Evolutionary conservation across 1,140 invertebrate species (phyloP).

Genomic region (Papilio helenus): DNA sequence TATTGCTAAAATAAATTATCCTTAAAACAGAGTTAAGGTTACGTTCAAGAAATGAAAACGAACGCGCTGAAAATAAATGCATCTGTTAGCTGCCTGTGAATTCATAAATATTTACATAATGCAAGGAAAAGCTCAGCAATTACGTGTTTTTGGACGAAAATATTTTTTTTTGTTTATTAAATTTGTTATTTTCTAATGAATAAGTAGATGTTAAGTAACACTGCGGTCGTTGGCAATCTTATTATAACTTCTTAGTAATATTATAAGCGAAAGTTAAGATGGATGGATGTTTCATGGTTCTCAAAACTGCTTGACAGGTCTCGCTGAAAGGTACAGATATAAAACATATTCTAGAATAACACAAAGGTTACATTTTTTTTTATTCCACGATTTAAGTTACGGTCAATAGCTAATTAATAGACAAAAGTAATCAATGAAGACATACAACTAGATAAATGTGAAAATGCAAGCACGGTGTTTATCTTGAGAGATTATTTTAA

Average conservation of each 20-base stretch:
- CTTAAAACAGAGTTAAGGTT: background rate
- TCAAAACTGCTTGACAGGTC: no score
- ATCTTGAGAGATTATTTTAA: background rate
- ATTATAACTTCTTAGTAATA: no score
- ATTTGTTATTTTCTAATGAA: background rate
- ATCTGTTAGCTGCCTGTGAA: background rate
- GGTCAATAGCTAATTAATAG: no score
- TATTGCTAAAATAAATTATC: background rate
- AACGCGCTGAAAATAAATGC: constrained; percentile 16
- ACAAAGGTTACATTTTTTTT: no score
- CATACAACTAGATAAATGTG: background rate
- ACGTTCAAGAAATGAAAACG: background rate
- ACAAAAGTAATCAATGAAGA: no score
- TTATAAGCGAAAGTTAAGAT: no score
- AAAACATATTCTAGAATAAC: no score
- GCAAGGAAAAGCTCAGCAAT: background rate
- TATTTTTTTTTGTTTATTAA: background rate
- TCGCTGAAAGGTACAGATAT: no score
- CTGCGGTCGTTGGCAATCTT: no score
- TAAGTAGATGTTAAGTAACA: background rate
- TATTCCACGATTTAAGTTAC: no score
- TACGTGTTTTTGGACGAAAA: background rate
- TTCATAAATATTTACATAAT: background rate
- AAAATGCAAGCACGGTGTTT: background rate
- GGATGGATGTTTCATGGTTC: no score